Base-by-base conservation (phyloP, 1,140 invertebrate species). In the Gonioctena quinquepunctata region DNA sequence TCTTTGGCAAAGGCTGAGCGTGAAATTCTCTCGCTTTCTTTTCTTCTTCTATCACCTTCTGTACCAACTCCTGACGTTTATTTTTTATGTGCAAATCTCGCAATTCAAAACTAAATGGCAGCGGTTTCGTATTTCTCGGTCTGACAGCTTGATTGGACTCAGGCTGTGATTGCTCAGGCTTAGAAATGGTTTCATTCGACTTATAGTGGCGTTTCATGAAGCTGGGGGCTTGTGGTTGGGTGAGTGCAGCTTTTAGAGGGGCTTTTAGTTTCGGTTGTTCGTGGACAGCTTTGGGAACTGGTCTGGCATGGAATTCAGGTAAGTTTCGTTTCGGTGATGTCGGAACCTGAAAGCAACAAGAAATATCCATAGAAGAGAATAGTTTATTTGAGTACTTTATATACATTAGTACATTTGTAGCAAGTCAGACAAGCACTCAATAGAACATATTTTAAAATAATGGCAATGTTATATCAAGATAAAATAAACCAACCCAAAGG, bases 71-170 rank as follows among this genome's bases (percentile, higher is more conserved):
- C 71, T 87, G 83, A 73, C 85, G 85, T 68, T 80, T 82, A 25
- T 77, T 72, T 11, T 77, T 42, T 52, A 81, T 76, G 26, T 79
- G 68, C 74, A 83, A 83, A 68, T 87, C 85, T 3, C 86, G 74
- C 18, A 80, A 69, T 57, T 88, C 87, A 76, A 89, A 88, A 68
- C 83, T 85, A 71, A 89, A 89, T n/a, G 88, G 85, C 63, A 76
- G 49, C 1, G 76, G 70, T 63, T 73, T 77, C 0, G 83, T 84
- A 4, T 56, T 66, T 3, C 69, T 80, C 3, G 63, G 65, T 66
- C 49, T 66, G 4, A 27, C 60, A 2, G 27, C 18, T 8, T 28
- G 63, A 2, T 42, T 25, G 42, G 66, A 6, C 6, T 56, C 8
- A 56, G n/a, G 6, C 60, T 66, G 18, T 63, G 18, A 3, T n/a